These are phyloP conservation scores for Tanytarsus gracilentus DNA, from an alignment of 2,888 invertebrate genomes.

Conservation along the genomic window DNA sequence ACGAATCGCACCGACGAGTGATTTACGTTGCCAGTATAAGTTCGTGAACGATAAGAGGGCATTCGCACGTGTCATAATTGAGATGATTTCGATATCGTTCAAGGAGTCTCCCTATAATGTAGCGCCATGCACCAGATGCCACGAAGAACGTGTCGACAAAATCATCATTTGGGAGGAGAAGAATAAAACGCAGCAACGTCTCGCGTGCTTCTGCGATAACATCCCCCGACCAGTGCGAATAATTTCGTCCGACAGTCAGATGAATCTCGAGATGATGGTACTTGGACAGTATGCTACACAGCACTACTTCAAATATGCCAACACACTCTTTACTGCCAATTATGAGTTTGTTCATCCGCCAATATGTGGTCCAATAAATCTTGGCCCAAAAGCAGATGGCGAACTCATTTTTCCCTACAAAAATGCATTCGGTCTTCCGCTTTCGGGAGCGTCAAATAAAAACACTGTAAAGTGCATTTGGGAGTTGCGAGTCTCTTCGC, in stretches of 20 bases:
- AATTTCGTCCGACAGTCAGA: conserved; percentile 68
- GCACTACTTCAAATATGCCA: conserved; percentile 78
- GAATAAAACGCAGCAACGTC: conserved; percentile 57
- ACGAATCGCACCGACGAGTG: conserved; percentile 59
- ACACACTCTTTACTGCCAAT: conserved; percentile 73
- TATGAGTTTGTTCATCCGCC: conserved; percentile 88
- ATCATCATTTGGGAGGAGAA: conserved; percentile 70
- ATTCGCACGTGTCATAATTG: conserved; percentile 71
- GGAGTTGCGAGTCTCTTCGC: conserved; percentile 72
- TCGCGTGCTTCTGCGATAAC: conserved; percentile 65
- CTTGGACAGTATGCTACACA: conserved; percentile 78
- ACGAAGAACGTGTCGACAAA: conserved; percentile 78
- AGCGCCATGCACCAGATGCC: conserved; percentile 74
- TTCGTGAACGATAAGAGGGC: conserved; percentile 75
- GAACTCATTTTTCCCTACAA: conserved; percentile 81
- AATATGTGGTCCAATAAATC: conserved; percentile 71
- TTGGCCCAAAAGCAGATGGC: conserved; percentile 72
- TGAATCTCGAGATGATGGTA: conserved; percentile 72
- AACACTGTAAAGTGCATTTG: conserved; percentile 66
- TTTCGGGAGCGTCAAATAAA: conserved; percentile 56
- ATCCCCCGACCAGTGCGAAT: conserved; percentile 55
- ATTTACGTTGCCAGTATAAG: conserved; percentile 72
- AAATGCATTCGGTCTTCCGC: conserved; percentile 56
- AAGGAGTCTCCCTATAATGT: conserved; percentile 74
- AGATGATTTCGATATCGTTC: conserved; percentile 67